Evolutionary conservation across 2,797 vertebrate genomes (phyloP).

Genomic region (Melanotaenia trifasciata): DNA sequence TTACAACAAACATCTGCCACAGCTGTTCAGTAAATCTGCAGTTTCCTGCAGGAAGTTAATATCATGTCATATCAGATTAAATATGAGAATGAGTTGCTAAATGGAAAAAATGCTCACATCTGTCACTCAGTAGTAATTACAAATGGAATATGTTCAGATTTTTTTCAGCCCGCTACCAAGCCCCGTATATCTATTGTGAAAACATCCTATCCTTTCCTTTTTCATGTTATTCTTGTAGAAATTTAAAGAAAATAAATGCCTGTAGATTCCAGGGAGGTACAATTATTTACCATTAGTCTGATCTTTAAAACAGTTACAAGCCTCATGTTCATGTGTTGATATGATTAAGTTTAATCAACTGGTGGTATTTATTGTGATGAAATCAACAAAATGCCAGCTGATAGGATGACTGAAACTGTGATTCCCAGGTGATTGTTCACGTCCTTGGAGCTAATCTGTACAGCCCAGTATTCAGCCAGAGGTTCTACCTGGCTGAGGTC

Average conservation of each 20-base stretch:
- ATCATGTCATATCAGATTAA: slow-evolving; percentile 57
- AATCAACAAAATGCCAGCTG: slow-evolving; percentile 28
- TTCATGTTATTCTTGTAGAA: neutral
- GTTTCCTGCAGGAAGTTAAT: slow-evolving; percentile 60
- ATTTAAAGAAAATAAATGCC: neutral
- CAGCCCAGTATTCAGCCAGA: slow-evolving; percentile 92
- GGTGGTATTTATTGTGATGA: slow-evolving; percentile 10
- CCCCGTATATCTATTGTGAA: slow-evolving; percentile 10
- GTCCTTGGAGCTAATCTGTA: slow-evolving; percentile 92
- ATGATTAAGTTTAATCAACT: slow-evolving; percentile 32
- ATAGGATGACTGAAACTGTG: slow-evolving; percentile 17
- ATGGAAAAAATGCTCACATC: slow-evolving; percentile 58
- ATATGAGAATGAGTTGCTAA: slow-evolving; percentile 47
- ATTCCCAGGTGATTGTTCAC: slow-evolving; percentile 83
- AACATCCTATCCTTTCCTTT: neutral
- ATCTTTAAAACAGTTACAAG: slow-evolving; percentile 9
- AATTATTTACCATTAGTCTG: neutral
- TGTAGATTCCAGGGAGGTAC: neutral
- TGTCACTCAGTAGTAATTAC: slow-evolving; percentile 56
- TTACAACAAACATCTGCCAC: slow-evolving; percentile 45
- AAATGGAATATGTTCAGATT: slow-evolving; percentile 20
- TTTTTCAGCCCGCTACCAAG: slow-evolving; percentile 17
- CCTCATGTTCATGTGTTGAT: slow-evolving; percentile 19
- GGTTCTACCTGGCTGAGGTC: slow-evolving; percentile 93
- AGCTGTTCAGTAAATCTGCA: slow-evolving; percentile 32